A percentile compares a stretch with the other conserved stretches of the same genome.
These are phyloP conservation scores for Mustela lutreola DNA, from an alignment of 2,113 vertebrate genomes.

Conservation along the genomic window DNA sequence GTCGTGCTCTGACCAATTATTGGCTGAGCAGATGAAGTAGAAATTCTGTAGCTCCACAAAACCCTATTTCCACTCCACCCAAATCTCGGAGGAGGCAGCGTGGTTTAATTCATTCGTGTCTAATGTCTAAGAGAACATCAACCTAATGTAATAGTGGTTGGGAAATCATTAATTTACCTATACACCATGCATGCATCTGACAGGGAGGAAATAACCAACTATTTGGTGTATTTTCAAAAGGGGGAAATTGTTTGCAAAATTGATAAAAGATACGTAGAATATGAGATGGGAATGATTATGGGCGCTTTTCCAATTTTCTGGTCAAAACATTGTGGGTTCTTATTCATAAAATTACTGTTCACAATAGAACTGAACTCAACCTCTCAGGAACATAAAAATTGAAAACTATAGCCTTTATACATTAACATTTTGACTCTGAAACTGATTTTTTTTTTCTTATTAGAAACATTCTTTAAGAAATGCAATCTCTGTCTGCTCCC, in stretches of 20 bases:
- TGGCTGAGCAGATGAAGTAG: slow-evolving; percentile 80
- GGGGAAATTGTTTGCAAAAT: slow-evolving; percentile 55
- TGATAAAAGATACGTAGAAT: background rate
- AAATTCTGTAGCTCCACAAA: slow-evolving; percentile 75
- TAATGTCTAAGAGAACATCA: slow-evolving; percentile 68
- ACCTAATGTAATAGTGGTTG: slow-evolving; percentile 58
- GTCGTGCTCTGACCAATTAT: slow-evolving; percentile 80
- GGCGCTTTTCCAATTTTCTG: slow-evolving; percentile 61
- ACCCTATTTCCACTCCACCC: slow-evolving; percentile 53
- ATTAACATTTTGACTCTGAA: background rate
- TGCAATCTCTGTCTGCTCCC: background rate
- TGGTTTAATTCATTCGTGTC: slow-evolving; percentile 75
- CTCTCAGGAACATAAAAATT: slow-evolving; percentile 28
- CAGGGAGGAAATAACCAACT: slow-evolving; percentile 25
- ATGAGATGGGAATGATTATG: slow-evolving; percentile 57
- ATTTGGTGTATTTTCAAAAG: slow-evolving; percentile 39
- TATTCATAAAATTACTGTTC: slow-evolving; percentile 48
- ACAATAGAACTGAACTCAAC: slow-evolving; percentile 36
- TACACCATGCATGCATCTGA: background rate
- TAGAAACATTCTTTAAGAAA: slow-evolving; percentile 46
- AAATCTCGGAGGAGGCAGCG: slow-evolving; percentile 51
- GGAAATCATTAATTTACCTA: slow-evolving; percentile 52
- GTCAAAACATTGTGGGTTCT: slow-evolving; percentile 59
- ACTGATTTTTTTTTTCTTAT: background rate
- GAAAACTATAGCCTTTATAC: background rate